Conservation (phyloP, 2,888 invertebrate species). For the Labia minor region DNA sequence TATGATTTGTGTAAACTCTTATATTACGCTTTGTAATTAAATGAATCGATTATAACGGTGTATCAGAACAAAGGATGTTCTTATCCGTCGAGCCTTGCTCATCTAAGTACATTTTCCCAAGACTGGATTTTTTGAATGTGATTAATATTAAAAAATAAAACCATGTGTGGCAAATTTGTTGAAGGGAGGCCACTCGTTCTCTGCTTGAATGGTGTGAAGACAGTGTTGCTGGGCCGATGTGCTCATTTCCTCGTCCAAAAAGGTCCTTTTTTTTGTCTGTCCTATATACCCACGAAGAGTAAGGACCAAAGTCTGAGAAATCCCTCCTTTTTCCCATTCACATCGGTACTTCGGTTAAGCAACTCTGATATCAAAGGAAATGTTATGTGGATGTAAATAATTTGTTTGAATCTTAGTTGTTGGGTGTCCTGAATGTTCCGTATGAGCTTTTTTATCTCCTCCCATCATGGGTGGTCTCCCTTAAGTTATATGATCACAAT, state of each 20-base stretch:
- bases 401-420: slow-evolving; percentile 30
- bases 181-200: slow-evolving; percentile 27
- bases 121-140: slow-evolving; percentile 29
- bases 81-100: slow-evolving; percentile 26
- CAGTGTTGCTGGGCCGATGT: slow-evolving; percentile 1
- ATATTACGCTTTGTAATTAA: slow-evolving; percentile 26
- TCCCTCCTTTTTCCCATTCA: neutral
- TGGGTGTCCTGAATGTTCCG: slow-evolving; percentile 31
- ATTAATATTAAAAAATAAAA: slow-evolving; percentile 20
- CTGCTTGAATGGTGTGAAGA: slow-evolving; percentile 23
- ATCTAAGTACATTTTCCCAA: slow-evolving; percentile 27
- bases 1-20: slow-evolving; percentile 26
- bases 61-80: slow-evolving; percentile 28
- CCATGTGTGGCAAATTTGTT: slow-evolving; percentile 27
- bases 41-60: slow-evolving; percentile 24
- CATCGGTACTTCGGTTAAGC: slow-evolving; percentile 19
- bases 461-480: slow-evolving; percentile 30
- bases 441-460: slow-evolving; percentile 29
- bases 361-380: slow-evolving; percentile 20
- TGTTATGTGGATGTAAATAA: slow-evolving; percentile 25
- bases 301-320: neutral
- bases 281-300: no score
- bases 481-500: slow-evolving; percentile 27
- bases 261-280: no score
- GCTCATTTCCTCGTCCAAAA: neutral